Percentiles rank a stretch among this genome's conserved stretches.
phyloP scores from a whole-genome alignment of 2,888 invertebrate genomes.

The Morinoia aosen region DNA sequence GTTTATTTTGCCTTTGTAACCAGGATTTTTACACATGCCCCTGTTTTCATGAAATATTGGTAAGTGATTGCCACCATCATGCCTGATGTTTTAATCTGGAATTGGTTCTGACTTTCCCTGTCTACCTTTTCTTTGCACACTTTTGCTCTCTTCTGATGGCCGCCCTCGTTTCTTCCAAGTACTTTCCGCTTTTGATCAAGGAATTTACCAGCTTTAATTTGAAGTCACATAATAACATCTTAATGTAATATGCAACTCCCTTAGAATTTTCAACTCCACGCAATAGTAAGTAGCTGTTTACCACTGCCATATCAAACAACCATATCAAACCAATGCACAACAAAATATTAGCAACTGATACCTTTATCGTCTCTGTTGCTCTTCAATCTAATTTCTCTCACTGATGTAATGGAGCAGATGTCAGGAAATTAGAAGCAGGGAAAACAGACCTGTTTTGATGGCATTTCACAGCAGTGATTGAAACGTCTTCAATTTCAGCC shows the following conservation, averaged over 20 bases:
- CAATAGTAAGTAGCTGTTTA: neutral
- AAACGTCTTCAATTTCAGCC: neutral
- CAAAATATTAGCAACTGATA: constrained; percentile 41
- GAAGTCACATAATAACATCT: too few relatives aligned
- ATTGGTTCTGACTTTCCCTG: neutral
- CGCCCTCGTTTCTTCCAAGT: neutral
- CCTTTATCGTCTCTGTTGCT: constrained; percentile 52
- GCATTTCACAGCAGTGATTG: constrained; percentile 50
- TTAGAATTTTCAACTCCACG: neutral
- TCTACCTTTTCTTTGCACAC: neutral
- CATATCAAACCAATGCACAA: constrained; percentile 61
- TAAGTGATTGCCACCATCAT: too few relatives aligned
- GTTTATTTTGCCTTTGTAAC: too few relatives aligned
- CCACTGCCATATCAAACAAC: constrained; percentile 53
- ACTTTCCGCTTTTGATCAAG: too few relatives aligned
- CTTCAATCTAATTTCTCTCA: too few relatives aligned
- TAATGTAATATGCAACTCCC: neutral
- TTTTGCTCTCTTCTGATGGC: neutral
- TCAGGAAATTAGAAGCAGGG: neutral
- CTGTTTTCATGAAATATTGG: too few relatives aligned
- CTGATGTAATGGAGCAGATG: too few relatives aligned
- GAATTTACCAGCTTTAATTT: too few relatives aligned
- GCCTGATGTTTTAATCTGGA: neutral
- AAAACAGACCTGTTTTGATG: neutral
- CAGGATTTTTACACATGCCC: too few relatives aligned